Evolutionary conservation across 2,888 invertebrate species (phyloP).

Genomic region (Noctuana brunneofusca): DNA sequence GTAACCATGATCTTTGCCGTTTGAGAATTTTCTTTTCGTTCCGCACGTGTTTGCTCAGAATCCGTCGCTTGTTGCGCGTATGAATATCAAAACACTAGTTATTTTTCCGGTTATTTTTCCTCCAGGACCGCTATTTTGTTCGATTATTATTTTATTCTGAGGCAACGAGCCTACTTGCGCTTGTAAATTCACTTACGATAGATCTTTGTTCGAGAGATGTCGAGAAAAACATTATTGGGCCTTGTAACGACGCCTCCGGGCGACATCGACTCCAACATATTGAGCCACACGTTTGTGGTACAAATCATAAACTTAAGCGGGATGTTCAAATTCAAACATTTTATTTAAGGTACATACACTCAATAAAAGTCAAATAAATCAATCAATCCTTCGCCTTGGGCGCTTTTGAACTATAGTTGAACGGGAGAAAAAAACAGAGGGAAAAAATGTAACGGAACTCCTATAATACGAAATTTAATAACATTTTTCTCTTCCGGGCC

Average conservation of each 20-base stretch:
- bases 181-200: conserved; percentile 52
- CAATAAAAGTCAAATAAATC: too few relatives aligned
- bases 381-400: too few relatives aligned
- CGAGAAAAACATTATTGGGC: conserved; percentile 76
- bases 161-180: background rate
- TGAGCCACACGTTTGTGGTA: conserved; percentile 45
- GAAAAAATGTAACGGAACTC: too few relatives aligned
- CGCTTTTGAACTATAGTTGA: too few relatives aligned
- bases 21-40: background rate
- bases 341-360: too few relatives aligned
- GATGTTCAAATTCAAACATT: too few relatives aligned
- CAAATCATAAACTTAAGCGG: conserved; percentile 41
- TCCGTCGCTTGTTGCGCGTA: conserved; percentile 20
- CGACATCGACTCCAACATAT: conserved; percentile 71
- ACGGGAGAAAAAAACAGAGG: too few relatives aligned
- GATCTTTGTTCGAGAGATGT: conserved; percentile 64
- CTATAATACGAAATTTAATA: too few relatives aligned
- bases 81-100: conserved; percentile 27
- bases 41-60: background rate
- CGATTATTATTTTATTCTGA: conserved; percentile 32
- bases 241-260: conserved; percentile 76
- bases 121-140: conserved; percentile 7
- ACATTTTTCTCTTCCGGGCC: too few relatives aligned
- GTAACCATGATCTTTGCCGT: too few relatives aligned
- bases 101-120: conserved; percentile 20